A percentile compares a stretch with the other conserved stretches of the same genome.
Evolutionary conservation across 2,797 vertebrate species (phyloP).

Genomic region (Catostomus latipinnis): DNA sequence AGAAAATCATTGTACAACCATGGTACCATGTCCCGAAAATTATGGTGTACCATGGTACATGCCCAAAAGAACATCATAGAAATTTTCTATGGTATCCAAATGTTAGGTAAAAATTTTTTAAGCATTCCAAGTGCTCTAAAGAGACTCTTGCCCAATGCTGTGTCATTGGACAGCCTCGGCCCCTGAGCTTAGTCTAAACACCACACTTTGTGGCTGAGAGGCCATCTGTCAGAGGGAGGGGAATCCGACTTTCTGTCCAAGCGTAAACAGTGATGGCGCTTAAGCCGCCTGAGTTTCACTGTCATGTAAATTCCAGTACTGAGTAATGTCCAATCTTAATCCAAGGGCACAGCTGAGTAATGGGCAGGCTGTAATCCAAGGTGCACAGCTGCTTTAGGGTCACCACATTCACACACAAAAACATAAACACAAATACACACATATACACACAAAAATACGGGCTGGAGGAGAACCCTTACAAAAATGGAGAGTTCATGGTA

Average conservation of each 20-base stretch:
- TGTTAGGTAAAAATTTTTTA: no score
- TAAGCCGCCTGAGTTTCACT: slow-evolving; percentile 76
- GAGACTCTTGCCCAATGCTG: slow-evolving; percentile 76
- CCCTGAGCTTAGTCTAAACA: slow-evolving; percentile 79
- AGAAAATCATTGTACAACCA: no score
- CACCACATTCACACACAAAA: slow-evolving; percentile 47
- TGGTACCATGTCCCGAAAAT: no score
- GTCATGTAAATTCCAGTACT: slow-evolving; percentile 82
- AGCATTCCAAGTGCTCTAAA: not conserved
- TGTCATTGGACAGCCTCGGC: slow-evolving; percentile 78
- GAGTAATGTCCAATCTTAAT: slow-evolving; percentile 77
- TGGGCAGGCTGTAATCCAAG: slow-evolving; percentile 57
- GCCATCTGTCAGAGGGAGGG: slow-evolving; percentile 80
- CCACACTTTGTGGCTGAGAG: slow-evolving; percentile 80
- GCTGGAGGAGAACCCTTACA: not conserved
- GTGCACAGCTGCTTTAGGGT: slow-evolving; percentile 77
- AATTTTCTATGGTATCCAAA: no score
- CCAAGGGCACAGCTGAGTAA: slow-evolving; percentile 70
- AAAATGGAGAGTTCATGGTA: not conserved
- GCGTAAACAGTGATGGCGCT: slow-evolving; percentile 80
- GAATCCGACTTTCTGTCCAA: slow-evolving; percentile 78
- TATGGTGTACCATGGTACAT: no score
- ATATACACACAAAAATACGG: not conserved
- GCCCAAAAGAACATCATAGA: no score
- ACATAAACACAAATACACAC: slow-evolving; percentile 19